Evolutionary conservation across 2,797 vertebrate genomes (phyloP), one percentile per base, ranked within the genome.

Genomic region (Erethizon dorsatum): DNA sequence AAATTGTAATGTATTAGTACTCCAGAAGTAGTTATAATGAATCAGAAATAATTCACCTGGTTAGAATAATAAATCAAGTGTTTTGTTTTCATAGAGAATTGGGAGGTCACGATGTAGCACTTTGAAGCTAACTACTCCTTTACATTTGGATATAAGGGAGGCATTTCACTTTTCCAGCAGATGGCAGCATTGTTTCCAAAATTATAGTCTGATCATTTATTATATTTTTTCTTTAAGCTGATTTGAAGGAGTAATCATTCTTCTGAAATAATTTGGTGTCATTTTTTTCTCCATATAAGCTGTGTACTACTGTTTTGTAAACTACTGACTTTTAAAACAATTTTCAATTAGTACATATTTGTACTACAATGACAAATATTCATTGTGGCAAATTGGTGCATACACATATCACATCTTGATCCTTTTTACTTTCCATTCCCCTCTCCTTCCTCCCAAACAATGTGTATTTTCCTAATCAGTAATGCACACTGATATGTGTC

Each of bases 151-250:
- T 88, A 22, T 41, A 86, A 26, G 26, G 22, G 78, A 88, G 50
- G 33, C 31, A 96, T 24, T 82, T 92, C 1, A 22, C 9, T 97
- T 97, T 90, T 96, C 98, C 98, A 98, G 84, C 45, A 95, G 98
- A 75, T 90, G 98, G 98, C 98, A 98, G 82, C 20, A 13, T 98
- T 94, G 97, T 82, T 88, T 93, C 37, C 79, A 95, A 90, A 92
- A 92, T 88, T 71, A 28, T 75, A 88, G 17, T 4, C n/a, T 94
- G 47, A 28, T 17, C 2, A 9, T 59, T 95, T 88, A 71, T 83
- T 86, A 28, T 61, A 78, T 95, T 69, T 71, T 75, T 90, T 45
- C 63, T 92, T 89, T 50, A 26, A 80, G 26, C 6, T 79, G 37
- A 88, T 93, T 91, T 91, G 45, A 96, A 73, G 31, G 33, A 88